phyloP scores from a whole-genome alignment of 2,888 invertebrate species.

The Colostygia pectinataria region DNA sequence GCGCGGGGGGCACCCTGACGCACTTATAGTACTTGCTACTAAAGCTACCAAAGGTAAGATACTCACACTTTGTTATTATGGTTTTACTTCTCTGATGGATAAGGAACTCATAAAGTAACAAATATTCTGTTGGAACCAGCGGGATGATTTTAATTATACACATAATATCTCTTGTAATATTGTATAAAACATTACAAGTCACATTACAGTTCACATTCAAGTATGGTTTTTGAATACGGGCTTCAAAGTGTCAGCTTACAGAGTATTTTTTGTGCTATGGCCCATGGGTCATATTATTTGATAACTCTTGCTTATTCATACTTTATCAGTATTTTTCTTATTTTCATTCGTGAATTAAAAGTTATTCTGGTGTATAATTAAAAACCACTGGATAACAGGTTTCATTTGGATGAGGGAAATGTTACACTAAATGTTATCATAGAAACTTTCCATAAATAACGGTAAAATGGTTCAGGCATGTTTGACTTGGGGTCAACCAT shows the following conservation, averaged over 20 bases:
- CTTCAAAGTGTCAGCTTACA: too few species aligned
- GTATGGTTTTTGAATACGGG: too few species aligned
- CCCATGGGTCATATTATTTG: too few species aligned
- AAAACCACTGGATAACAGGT: too few species aligned
- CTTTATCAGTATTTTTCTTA: too few species aligned
- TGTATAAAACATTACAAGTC: too few species aligned
- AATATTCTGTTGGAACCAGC: background rate
- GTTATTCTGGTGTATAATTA: background rate
- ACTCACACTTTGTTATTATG: background rate
- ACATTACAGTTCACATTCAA: too few species aligned
- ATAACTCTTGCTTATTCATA: too few species aligned
- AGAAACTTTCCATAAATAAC: background rate
- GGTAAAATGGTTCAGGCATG: conserved; percentile 14
- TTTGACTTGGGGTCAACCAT: background rate
- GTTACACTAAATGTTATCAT: conserved; percentile 1
- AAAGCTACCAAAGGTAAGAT: conserved; percentile 93
- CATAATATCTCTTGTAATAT: background rate
- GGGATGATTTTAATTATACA: conserved; percentile 1
- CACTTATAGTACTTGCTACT: conserved; percentile 97
- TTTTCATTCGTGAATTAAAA: background rate
- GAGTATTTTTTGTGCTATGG: too few species aligned
- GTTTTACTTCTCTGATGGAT: conserved; percentile 8
- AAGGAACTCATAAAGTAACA: conserved; percentile 6
- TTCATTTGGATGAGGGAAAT: conserved; percentile 6
- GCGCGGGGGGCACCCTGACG: conserved; percentile 96